Evolutionary conservation across 2,797 vertebrate genomes (phyloP), one percentile per base, ranked within the genome.

Genomic region (Euthynnus affinis): DNA sequence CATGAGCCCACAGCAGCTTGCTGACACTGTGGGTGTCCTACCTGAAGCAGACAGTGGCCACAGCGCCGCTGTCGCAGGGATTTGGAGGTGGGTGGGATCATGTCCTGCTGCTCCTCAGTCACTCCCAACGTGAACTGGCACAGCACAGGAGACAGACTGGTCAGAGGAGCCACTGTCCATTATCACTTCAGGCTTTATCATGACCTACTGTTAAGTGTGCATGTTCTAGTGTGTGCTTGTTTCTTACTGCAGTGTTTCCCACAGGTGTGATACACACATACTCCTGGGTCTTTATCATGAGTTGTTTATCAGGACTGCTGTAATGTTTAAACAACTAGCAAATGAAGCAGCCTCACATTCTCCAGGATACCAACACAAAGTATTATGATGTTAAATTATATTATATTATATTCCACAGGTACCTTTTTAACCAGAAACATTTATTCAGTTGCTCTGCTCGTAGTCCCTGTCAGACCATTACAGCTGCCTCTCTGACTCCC

Each of bases 11-110:
- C 29, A 6, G 29, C 29, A 32, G 29, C 29, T 5, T 32, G 60
- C 9, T 0, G n/a, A 29, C 1, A 20, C 2, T 9, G 25, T 6
- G 40, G 6, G 8, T 6, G 14, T 68, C 88, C 3, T 87, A 97
- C 98, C 97, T 97, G 96, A 85, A 98, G 90, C 85, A 98, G 73
- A 85, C 98, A 99, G 92, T 96, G 96, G 44, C 96, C 96, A 69
- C 98, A 99, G 69, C 96, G 96, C 0, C 96, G 94, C 74, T 95
- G 94, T 5, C 95, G 83, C 46, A 96, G 14, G 0, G 87, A 84
- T 15, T 92, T 94, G 60, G 90, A 83, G 57, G 69, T 74, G 34
- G 92, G 92, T 1, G 94, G 91, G 18, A 91, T 93, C 94, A 94
- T 95, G 76, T 93, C 87, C 56, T 94, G 91, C 82, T 95, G 95